Conservation (phyloP, 2,797 vertebrate species). For the Sebastes itinus region DNA sequence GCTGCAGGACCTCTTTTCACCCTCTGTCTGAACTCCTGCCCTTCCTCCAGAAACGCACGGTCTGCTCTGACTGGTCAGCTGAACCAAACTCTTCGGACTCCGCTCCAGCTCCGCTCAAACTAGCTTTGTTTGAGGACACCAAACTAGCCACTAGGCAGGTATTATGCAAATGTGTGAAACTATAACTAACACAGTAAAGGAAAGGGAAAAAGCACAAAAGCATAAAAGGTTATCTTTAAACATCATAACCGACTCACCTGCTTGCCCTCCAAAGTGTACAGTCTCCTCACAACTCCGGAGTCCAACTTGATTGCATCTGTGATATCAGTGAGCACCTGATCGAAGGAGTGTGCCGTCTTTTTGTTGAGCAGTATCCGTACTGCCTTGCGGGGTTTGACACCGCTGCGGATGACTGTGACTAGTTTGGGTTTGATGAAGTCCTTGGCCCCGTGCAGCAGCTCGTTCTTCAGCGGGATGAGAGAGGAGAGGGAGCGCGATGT, state of each 20-base stretch:
- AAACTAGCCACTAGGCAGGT: no score
- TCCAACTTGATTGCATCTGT: constrained; percentile 98
- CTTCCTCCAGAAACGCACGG: no score
- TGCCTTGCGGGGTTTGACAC: constrained; percentile 96
- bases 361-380: constrained; percentile 97
- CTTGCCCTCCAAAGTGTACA: constrained; percentile 96
- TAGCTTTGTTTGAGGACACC: no score
- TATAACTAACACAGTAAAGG: no score
- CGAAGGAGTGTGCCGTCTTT: constrained; percentile 98
- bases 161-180: no score
- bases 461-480: constrained; percentile 81
- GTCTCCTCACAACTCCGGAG: constrained; percentile 93
- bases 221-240: not conserved
- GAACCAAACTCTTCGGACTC: no score
- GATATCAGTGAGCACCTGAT: constrained; percentile 97
- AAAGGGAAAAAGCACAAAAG: not conserved
- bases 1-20: no score
- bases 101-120: no score
- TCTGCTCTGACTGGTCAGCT: no score
- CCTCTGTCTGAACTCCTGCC: no score
- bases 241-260: constrained; percentile 84
- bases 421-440: constrained; percentile 98
- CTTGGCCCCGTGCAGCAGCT: constrained; percentile 88
- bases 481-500: constrained; percentile 87
- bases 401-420: constrained; percentile 97